These are phyloP conservation scores for Xanthorhoe designata DNA, from an alignment of 2,888 invertebrate species.

Conservation along the genomic window DNA sequence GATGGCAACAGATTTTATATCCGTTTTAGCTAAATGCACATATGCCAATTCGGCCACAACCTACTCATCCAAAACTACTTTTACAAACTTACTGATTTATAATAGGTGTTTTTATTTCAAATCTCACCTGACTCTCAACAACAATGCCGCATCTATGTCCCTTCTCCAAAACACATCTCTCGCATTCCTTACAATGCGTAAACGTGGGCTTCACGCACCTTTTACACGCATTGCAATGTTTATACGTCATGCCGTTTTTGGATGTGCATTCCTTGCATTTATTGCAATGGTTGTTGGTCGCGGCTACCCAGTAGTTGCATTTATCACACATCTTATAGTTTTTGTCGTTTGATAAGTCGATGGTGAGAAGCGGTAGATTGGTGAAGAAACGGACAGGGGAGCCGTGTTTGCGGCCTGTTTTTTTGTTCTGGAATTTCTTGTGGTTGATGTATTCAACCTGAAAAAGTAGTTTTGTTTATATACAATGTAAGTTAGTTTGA, in stretches of 20 bases:
- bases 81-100: background rate
- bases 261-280: constrained; percentile 79
- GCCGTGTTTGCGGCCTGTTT: constrained; percentile 89
- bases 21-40: too few species aligned
- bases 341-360: constrained; percentile 80
- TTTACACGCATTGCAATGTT: constrained; percentile 91
- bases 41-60: too few species aligned
- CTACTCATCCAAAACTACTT: too few species aligned
- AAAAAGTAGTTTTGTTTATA: constrained; percentile 1
- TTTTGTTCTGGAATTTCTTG: constrained; percentile 87
- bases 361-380: constrained; percentile 87
- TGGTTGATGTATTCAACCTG: constrained; percentile 94
- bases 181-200: constrained; percentile 91
- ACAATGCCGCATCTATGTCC: constrained; percentile 70
- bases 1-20: too few species aligned
- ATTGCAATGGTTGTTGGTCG: constrained; percentile 71
- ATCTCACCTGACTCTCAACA: constrained; percentile 71
- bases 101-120: background rate
- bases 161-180: constrained; percentile 85
- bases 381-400: constrained; percentile 96
- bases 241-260: constrained; percentile 88
- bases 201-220: constrained; percentile 95
- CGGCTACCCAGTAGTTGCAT: constrained; percentile 89
- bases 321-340: constrained; percentile 91
- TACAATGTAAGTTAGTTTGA: too few species aligned